These are phyloP conservation scores for Liasis olivaceus DNA, from an alignment of 2,797 vertebrate genomes.

Conservation along the genomic window DNA sequence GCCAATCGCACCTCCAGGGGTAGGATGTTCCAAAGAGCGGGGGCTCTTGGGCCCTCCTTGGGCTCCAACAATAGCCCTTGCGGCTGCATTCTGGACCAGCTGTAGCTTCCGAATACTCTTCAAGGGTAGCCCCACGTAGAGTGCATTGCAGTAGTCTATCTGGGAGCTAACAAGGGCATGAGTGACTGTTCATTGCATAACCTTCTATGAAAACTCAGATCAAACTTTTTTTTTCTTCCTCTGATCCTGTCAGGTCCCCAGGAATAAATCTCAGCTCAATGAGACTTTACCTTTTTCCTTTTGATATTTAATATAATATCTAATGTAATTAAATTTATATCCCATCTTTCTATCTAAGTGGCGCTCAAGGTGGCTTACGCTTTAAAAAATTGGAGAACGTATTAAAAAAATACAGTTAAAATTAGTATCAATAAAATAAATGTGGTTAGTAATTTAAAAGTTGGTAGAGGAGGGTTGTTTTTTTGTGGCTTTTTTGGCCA, in stretches of 20 bases:
- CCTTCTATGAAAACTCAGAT: background rate
- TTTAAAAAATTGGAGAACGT: background rate
- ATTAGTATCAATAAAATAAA: background rate
- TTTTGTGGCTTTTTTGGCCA: background rate
- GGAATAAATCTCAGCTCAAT: background rate
- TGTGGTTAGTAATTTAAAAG: background rate
- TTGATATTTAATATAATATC: background rate
- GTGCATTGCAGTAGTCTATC: too few relatives aligned
- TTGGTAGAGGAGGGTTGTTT: background rate
- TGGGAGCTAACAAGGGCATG: too few relatives aligned
- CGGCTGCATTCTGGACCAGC: too few relatives aligned
- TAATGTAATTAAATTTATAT: background rate
- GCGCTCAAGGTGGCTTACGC: background rate
- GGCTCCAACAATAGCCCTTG: too few relatives aligned
- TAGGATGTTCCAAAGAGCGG: too few relatives aligned
- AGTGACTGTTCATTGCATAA: background rate
- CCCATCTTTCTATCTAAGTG: background rate
- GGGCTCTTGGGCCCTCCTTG: too few relatives aligned
- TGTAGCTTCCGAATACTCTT: too few relatives aligned
- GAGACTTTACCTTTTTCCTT: background rate
- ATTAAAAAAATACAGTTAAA: background rate
- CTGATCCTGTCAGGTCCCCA: background rate
- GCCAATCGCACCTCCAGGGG: too few relatives aligned
- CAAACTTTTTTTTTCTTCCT: background rate
- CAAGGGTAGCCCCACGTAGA: too few relatives aligned